Conservation (phyloP, 1,140 invertebrate species). For the Vanessa tameamea region DNA sequence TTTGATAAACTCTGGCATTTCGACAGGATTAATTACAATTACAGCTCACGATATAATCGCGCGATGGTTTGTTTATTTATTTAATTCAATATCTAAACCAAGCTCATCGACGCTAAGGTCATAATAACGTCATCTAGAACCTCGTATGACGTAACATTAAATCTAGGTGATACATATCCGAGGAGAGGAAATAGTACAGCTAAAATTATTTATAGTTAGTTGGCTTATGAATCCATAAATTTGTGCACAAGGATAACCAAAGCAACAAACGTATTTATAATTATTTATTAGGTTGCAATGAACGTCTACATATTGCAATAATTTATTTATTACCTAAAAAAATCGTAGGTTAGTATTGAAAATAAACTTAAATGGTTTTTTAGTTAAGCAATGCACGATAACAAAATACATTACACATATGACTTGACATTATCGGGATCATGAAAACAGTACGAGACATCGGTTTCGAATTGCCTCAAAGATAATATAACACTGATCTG, state of each 20-base stretch:
- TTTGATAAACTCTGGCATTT: neutral
- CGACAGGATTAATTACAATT: neutral
- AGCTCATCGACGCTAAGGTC: slow-evolving; percentile 47
- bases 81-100: slow-evolving; percentile 46
- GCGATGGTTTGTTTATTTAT: slow-evolving; percentile 34
- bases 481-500: too few species aligned
- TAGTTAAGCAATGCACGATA: too few species aligned
- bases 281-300: too few species aligned
- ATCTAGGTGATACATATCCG: slow-evolving; percentile 33
- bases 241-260: slow-evolving; percentile 15
- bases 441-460: too few species aligned
- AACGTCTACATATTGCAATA: too few species aligned
- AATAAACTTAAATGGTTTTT: too few species aligned
- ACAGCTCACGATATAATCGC: neutral
- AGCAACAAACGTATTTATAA: neutral
- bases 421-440: too few species aligned
- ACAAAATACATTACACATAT: too few species aligned
- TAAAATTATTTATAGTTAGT: slow-evolving; percentile 37
- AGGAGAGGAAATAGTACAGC: slow-evolving; percentile 21
- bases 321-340: too few species aligned
- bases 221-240: slow-evolving; percentile 8
- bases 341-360: too few species aligned
- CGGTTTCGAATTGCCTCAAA: too few species aligned
- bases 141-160: slow-evolving; percentile 46
- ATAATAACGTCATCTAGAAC: slow-evolving; percentile 54